Evolutionary conservation across 2,888 invertebrate genomes (phyloP).

Genomic region (Zygogramma bicolorata): DNA sequence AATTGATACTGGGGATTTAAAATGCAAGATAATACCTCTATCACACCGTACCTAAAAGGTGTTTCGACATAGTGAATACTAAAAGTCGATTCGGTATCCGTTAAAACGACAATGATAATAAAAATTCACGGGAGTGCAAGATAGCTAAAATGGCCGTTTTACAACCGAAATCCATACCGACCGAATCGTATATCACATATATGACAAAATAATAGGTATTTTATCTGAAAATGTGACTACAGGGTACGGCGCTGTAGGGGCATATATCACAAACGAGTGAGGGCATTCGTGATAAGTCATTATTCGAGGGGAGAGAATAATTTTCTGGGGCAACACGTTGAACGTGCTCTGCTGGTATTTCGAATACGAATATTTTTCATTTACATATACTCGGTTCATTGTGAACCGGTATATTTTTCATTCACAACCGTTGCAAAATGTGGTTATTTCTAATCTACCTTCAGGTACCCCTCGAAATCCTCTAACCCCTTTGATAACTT

Average conservation of each 20-base stretch:
- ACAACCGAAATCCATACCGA: conserved; percentile 7
- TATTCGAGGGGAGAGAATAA: background rate
- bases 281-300: background rate
- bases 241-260: background rate
- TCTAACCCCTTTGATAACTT: too few species aligned
- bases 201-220: conserved; percentile 20
- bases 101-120: conserved; percentile 4
- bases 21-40: background rate
- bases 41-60: background rate
- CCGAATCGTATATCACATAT: background rate
- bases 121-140: conserved; percentile 17
- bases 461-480: too few species aligned
- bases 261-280: conserved; percentile 8
- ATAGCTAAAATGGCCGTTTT: conserved; percentile 9
- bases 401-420: too few species aligned
- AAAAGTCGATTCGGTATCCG: background rate
- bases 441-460: too few species aligned
- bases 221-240: background rate
- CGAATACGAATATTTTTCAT: too few species aligned
- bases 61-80: background rate
- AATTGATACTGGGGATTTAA: background rate
- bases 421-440: too few species aligned
- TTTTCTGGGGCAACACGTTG: background rate
- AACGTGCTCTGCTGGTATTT: background rate
- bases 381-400: too few species aligned